Evolutionary conservation across 2,113 vertebrate genomes (phyloP).

Genomic region (Mormyrus lacerda): DNA sequence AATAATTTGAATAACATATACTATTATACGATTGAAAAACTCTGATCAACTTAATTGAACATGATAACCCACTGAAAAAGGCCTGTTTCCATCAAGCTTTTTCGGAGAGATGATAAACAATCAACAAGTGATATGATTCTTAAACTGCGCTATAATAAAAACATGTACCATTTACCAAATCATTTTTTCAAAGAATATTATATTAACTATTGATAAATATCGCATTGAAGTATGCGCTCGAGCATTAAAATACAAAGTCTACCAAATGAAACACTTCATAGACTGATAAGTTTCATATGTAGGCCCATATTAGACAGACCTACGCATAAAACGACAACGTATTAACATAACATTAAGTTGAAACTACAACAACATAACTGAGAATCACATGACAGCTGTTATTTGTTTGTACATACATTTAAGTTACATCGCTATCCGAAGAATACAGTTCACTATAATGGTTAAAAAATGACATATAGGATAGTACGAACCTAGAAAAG

Average conservation of each 20-base stretch:
- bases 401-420: neutral
- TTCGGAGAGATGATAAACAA: neutral
- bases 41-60: neutral
- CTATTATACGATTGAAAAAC: neutral
- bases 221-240: neutral
- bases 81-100: neutral
- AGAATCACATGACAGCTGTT: neutral
- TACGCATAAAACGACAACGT: neutral
- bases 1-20: neutral
- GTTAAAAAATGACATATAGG: neutral
- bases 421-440: neutral
- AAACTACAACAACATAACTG: neutral
- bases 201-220: neutral
- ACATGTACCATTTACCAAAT: neutral
- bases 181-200: conserved; percentile 7
- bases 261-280: neutral
- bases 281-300: neutral
- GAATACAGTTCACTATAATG: neutral
- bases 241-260: neutral
- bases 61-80: neutral
- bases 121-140: neutral
- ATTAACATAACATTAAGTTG: neutral
- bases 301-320: neutral
- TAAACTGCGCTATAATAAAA: neutral
- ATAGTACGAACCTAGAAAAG: conserved; percentile 80